These are phyloP conservation scores for Kuschelorhynchus macadamiae DNA, from an alignment of 2,888 invertebrate species.

Conservation along the genomic window DNA sequence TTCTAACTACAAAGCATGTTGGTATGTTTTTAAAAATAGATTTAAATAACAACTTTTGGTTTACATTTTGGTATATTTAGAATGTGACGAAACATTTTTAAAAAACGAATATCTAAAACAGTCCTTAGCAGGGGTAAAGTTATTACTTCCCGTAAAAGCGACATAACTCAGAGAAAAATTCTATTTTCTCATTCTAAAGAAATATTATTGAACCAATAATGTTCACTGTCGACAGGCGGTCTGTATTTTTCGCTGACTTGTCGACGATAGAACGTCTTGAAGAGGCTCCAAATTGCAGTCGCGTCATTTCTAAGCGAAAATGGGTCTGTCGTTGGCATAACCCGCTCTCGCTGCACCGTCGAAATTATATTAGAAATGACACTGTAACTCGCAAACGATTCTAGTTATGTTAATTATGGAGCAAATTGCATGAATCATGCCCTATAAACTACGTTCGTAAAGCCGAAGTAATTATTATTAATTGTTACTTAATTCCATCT, in stretches of 20 bases:
- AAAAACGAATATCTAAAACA: too few relatives aligned
- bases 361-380: conserved; percentile 33
- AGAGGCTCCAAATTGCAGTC: conserved; percentile 37
- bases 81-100: too few relatives aligned
- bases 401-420: conserved; percentile 35
- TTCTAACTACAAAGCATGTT: too few relatives aligned
- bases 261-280: conserved; percentile 22
- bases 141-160: conserved; percentile 12
- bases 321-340: conserved; percentile 29
- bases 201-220: conserved; percentile 48
- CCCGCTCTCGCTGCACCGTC: conserved; percentile 9
- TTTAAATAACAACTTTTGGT: too few relatives aligned
- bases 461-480: neutral
- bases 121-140: too few relatives aligned
- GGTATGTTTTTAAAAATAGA: too few relatives aligned
- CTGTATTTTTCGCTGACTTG: conserved; percentile 44
- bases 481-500: conserved; percentile 1
- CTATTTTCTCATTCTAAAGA: conserved; percentile 43
- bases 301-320: conserved; percentile 33
- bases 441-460: conserved; percentile 13
- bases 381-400: conserved; percentile 18
- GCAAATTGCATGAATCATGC: conserved; percentile 41
- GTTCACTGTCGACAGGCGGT: conserved; percentile 41
- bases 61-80: too few relatives aligned
- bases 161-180: conserved; percentile 39